Conservation (phyloP, 1,140 invertebrate species). For the Zaprionus gabonicus region DNA sequence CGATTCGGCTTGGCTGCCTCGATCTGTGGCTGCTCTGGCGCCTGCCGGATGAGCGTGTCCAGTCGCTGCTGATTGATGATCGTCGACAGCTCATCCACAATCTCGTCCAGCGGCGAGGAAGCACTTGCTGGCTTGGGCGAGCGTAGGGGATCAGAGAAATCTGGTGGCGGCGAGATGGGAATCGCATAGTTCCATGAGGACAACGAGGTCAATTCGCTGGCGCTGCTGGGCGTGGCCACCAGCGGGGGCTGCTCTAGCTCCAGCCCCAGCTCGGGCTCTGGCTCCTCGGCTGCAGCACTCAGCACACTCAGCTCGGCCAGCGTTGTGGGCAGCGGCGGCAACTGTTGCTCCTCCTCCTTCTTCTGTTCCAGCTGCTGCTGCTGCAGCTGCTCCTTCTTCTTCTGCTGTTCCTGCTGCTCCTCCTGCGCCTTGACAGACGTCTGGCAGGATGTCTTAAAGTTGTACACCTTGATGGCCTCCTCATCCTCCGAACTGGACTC, state of each 20-base stretch:
- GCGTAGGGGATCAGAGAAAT: conserved; percentile 66
- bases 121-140: conserved; percentile 2
- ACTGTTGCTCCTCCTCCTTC: neutral
- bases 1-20: conserved; percentile 76
- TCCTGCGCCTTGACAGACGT: conserved; percentile 58
- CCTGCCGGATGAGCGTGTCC: conserved; percentile 71
- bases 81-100: conserved; percentile 72
- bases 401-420: neutral
- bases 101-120: conserved; percentile 67
- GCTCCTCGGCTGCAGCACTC: conserved; percentile 17
- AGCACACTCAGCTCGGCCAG: conserved; percentile 45
- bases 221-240: conserved; percentile 50
- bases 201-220: conserved; percentile 61
- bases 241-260: conserved; percentile 16
- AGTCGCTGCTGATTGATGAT: conserved; percentile 77
- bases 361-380: neutral
- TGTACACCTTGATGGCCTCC: conserved; percentile 81
- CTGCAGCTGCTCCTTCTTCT: neutral
- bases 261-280: neutral
- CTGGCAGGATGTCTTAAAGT: conserved; percentile 80
- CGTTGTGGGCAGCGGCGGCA: conserved; percentile 20
- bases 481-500: conserved; percentile 84
- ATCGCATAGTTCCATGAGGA: conserved; percentile 78
- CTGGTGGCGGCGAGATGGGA: conserved; percentile 79
- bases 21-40: conserved; percentile 63